phyloP scores from a whole-genome alignment of 2,888 invertebrate genomes.

The Andrena marginata region DNA sequence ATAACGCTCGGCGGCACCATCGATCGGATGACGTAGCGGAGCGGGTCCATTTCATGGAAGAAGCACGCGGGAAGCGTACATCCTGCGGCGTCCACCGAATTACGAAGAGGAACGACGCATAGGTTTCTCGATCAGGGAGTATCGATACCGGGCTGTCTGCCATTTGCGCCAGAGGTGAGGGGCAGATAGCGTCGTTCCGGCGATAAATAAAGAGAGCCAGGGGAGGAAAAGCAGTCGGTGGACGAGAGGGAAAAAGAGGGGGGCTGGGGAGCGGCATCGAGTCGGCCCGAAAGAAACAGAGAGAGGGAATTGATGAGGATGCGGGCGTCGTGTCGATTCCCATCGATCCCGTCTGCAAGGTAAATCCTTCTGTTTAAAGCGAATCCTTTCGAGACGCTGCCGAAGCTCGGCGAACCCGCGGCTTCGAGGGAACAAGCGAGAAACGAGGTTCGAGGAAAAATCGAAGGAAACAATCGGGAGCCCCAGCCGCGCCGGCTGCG shows the following conservation, averaged over 20 bases:
- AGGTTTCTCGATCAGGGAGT: slow-evolving; percentile 43
- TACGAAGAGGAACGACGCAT: slow-evolving; percentile 41
- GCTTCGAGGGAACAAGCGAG: slow-evolving; percentile 13
- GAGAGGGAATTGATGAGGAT: slow-evolving; percentile 75
- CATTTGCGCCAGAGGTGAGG: slow-evolving; percentile 48
- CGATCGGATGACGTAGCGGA: neutral
- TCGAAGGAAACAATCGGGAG: slow-evolving; percentile 5
- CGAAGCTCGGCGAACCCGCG: slow-evolving; percentile 35
- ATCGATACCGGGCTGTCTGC: slow-evolving; percentile 59
- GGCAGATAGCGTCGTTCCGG: slow-evolving; percentile 51
- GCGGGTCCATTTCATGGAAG: neutral
- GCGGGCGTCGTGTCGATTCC: slow-evolving; percentile 63
- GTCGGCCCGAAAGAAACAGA: slow-evolving; percentile 22
- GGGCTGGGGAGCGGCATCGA: slow-evolving; percentile 37
- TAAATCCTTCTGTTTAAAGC: slow-evolving; percentile 72
- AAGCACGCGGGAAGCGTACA: neutral
- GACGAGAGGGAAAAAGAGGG: slow-evolving; percentile 16
- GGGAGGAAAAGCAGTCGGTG: neutral
- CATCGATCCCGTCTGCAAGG: slow-evolving; percentile 58
- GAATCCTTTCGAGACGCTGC: slow-evolving; percentile 47
- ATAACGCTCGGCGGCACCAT: neutral
- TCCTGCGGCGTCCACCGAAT: slow-evolving; percentile 14
- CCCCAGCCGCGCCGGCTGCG: neutral
- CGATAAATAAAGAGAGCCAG: slow-evolving; percentile 65
- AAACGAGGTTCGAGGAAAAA: slow-evolving; percentile 16